Conservation (phyloP, 2,888 invertebrate species). For the Lampropteryx suffumata region DNA sequence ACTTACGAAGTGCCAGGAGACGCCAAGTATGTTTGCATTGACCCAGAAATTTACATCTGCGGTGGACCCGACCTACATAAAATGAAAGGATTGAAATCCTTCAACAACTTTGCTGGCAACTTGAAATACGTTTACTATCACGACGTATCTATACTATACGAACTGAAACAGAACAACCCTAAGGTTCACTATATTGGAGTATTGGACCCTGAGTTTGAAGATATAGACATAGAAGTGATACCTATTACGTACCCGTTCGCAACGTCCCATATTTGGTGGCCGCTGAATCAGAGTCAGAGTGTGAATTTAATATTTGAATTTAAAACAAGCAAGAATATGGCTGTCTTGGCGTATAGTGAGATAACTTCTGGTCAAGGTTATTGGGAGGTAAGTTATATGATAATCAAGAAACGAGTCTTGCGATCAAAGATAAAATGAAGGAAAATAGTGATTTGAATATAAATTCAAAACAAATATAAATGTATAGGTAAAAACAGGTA, state of each 20-base stretch:
- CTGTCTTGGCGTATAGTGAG: constrained; percentile 93
- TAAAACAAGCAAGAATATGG: constrained; percentile 91
- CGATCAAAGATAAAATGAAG: constrained; percentile 28
- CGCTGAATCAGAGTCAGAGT: constrained; percentile 87
- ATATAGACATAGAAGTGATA: constrained; percentile 92
- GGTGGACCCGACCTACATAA: constrained; percentile 93
- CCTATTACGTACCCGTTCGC: constrained; percentile 96
- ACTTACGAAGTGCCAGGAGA: constrained; percentile 88
- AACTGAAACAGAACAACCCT: constrained; percentile 91
- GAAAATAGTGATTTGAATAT: constrained; percentile 29
- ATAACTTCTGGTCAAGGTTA: constrained; percentile 89
- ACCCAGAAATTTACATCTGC: constrained; percentile 96
- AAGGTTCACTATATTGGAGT: constrained; percentile 92
- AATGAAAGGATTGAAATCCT: constrained; percentile 90
- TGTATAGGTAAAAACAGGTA: constrained; percentile 5
- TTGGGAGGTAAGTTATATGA: constrained; percentile 88
- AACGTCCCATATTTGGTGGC: constrained; percentile 95
- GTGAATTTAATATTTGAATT: constrained; percentile 93
- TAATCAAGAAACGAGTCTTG: constrained; percentile 29
- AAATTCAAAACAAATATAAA: constrained; percentile 14
- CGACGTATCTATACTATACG: constrained; percentile 95
- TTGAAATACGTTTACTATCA: constrained; percentile 96
- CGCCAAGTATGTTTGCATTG: constrained; percentile 89
- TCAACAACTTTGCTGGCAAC: constrained; percentile 94
- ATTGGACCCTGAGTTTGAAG: constrained; percentile 91